These are phyloP conservation scores for Rana temporaria DNA, from an alignment of 2,113 vertebrate genomes.

Conservation along the genomic window DNA sequence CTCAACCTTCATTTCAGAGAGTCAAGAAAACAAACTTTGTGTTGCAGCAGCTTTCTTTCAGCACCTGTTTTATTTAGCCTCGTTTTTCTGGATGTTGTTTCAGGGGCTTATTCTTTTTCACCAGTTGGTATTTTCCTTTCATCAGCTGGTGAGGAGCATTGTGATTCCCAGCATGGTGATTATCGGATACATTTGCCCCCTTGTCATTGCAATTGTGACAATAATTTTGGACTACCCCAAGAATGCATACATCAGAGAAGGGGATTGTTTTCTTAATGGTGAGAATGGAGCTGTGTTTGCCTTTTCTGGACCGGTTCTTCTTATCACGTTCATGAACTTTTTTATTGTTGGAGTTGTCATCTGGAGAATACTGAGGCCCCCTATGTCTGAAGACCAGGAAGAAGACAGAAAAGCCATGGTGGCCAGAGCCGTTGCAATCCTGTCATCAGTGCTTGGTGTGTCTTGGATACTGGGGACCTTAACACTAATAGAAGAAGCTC, in stretches of 20 bases:
- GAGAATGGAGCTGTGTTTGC: conserved; percentile 68
- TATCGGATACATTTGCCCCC: conserved; percentile 78
- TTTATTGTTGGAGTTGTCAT: conserved; percentile 75
- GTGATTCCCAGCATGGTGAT: conserved; percentile 71
- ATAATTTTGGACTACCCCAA: conserved; percentile 72
- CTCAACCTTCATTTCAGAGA: conserved; percentile 9
- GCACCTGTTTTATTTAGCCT: conserved; percentile 81
- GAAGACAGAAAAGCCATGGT: conserved; percentile 71
- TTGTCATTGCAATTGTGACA: conserved; percentile 73
- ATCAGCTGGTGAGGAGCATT: conserved; percentile 69
- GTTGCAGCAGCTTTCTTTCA: conserved; percentile 77
- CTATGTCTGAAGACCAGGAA: conserved; percentile 57
- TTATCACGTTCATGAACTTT: conserved; percentile 74
- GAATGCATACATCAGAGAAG: conserved; percentile 66
- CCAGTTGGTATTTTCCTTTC: conserved; percentile 76
- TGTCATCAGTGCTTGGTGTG: conserved; percentile 80
- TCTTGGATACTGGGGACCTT: conserved; percentile 80
- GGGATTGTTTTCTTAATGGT: conserved; percentile 76
- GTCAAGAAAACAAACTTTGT: conserved; percentile 63
- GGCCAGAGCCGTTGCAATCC: conserved; percentile 74
- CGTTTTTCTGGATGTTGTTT: conserved; percentile 86
- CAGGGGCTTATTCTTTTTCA: conserved; percentile 82
- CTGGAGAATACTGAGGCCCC: conserved; percentile 75
- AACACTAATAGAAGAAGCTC: conserved; percentile 61
- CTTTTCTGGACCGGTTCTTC: conserved; percentile 78